Evolutionary conservation across 2,113 vertebrate species (phyloP), one percentile per base, ranked within the genome.

Genomic region (Oophaga pumilio): DNA sequence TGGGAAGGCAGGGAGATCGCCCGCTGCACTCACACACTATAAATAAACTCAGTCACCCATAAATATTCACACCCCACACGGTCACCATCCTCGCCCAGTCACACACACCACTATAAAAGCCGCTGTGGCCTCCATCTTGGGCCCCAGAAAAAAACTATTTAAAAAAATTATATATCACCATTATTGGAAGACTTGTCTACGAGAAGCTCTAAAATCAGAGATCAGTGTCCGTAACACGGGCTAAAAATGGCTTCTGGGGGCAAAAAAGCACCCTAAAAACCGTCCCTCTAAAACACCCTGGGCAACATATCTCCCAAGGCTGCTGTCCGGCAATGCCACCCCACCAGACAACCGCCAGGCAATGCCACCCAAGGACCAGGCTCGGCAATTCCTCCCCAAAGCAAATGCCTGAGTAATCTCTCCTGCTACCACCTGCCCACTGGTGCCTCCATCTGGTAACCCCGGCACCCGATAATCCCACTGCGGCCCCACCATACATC

Each of bases 11-110:
- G 69, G 15, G 71, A 73, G 24, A 56, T 73, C 18, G 8, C 26
- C 78, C 8, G 43, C 0, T 2, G 43, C 66, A 82, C 76, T 60
- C 85, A 87, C 76, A 82, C 77, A 73, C 77, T 81, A 87, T 87
- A 87, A 87, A 87, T 87, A 87, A 60, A 57, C 33, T 57, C 84
- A 85, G 56, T 26, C 84, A 80, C 64, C 49, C 85, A 87, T 82
- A 81, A 87, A 87, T 82, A 87, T 73, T 20, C 85, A 59, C 78
- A 49, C 26, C 8, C 64, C 71, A 0, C n/a, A 6, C 12, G 7
- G 68, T 20, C 26, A 57, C 24, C 82, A 17, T 22, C 22, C 82
- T 6, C 64, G 1, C 17, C 0, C 82, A 17, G 17, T 9, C 64
- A 52, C 82, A 81, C 8, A 8, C 64, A 33, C 22, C 56, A 50